A percentile compares a stretch with the other conserved stretches of the same genome.
These are phyloP conservation scores for Chrysochloris asiatica DNA, from an alignment of 2,113 vertebrate genomes.

Conservation along the genomic window DNA sequence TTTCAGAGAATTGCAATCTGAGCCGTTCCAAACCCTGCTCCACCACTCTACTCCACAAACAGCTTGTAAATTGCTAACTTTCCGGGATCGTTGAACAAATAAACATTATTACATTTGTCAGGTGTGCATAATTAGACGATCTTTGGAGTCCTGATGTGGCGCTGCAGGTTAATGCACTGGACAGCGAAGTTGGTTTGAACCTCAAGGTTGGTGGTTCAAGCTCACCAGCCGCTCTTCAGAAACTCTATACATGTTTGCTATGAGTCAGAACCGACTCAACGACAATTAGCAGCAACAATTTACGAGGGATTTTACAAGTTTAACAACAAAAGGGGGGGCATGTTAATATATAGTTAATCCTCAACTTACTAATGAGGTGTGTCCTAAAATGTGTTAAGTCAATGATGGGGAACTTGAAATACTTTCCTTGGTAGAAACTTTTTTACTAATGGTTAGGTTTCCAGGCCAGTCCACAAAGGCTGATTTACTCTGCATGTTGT, in stretches of 20 bases:
- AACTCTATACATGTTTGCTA: no score
- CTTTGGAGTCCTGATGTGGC: no score
- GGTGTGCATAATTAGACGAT: neutral
- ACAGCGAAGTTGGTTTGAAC: no score
- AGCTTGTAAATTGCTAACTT: slow-evolving; percentile 15
- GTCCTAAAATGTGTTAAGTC: slow-evolving; percentile 42
- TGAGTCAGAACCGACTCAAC: no score
- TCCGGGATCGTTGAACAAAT: slow-evolving; percentile 12
- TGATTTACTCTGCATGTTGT: no score
- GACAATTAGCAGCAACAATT: slow-evolving; percentile 31
- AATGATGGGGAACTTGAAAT: slow-evolving; percentile 15
- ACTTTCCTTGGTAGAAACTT: neutral
- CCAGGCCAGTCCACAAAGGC: neutral
- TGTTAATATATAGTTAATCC: slow-evolving; percentile 11
- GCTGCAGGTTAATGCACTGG: no score
- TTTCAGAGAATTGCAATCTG: slow-evolving; percentile 15
- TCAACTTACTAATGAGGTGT: slow-evolving; percentile 35
- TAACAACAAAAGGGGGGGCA: neutral
- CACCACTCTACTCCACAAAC: neutral
- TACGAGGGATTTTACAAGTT: neutral
- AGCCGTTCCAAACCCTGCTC: neutral
- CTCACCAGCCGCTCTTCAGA: no score
- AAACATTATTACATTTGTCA: slow-evolving; percentile 36
- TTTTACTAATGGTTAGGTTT: neutral
- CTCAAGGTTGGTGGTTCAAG: no score